Conservation (phyloP, 2,113 vertebrate species). For the Elachura formosa region DNA sequence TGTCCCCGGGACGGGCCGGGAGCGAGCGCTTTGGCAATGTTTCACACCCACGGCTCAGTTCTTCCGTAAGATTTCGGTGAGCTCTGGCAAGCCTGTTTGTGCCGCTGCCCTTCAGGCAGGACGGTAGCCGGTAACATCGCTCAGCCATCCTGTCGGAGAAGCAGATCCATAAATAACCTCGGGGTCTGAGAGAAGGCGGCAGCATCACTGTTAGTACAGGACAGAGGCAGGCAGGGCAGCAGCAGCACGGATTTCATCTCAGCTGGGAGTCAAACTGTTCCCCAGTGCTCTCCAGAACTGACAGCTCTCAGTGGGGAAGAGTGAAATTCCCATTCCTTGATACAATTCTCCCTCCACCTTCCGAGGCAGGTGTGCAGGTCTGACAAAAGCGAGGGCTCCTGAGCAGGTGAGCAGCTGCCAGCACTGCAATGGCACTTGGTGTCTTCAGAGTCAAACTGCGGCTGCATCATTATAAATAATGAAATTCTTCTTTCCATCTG, state of each 20-base stretch:
- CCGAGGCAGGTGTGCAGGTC: not conserved
- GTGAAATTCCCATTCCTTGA: not conserved
- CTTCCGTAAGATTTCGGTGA: rapidly evolving
- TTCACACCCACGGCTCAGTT: not conserved
- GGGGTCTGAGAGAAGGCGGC: not conserved
- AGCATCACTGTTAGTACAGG: no score
- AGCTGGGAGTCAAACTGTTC: not conserved
- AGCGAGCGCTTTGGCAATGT: rapidly evolving
- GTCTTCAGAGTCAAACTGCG: not conserved
- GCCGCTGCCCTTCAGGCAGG: not conserved
- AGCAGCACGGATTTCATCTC: not conserved
- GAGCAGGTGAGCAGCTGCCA: not conserved
- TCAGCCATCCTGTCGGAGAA: not conserved
- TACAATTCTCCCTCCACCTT: not conserved
- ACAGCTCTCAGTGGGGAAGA: not conserved
- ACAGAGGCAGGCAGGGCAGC: not conserved
- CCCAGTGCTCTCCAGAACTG: not conserved
- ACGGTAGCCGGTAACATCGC: rapidly evolving
- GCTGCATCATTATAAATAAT: not conserved
- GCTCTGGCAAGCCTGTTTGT: not conserved
- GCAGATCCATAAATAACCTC: rapidly evolving
- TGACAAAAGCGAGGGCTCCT: not conserved
- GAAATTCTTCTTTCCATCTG: not conserved
- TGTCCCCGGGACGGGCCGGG: no score
- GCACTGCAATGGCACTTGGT: not conserved